Percentiles rank a stretch among this genome's conserved stretches.
phyloP scores from a whole-genome alignment of 2,113 vertebrate species.

The Anarhynchus alexandrinus region DNA sequence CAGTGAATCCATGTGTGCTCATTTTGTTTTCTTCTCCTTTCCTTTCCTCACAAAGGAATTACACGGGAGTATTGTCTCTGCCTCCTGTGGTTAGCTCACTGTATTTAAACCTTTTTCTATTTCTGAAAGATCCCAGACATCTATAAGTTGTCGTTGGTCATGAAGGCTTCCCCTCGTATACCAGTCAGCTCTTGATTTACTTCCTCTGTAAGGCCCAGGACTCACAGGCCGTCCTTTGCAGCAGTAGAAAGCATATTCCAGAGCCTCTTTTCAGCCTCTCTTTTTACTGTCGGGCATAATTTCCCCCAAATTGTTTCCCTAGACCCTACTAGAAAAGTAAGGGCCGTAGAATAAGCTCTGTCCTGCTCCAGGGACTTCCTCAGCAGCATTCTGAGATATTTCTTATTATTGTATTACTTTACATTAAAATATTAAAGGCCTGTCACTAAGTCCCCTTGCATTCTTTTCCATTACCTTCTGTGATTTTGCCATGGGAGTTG shows the following conservation, averaged over 20 bases:
- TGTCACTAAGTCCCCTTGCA: background rate
- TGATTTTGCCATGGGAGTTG: background rate
- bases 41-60: background rate
- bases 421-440: conserved; percentile 5
- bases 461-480: background rate
- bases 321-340: background rate
- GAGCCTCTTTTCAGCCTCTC: background rate
- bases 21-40: background rate
- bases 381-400: background rate
- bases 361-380: background rate
- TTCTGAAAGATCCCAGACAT: background rate
- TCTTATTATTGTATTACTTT: background rate
- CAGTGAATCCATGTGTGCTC: background rate
- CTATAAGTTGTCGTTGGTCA: background rate
- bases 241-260: background rate
- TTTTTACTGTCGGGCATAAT: background rate
- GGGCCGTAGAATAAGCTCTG: background rate
- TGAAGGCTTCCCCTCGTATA: background rate
- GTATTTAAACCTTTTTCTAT: background rate
- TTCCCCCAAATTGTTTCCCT: background rate
- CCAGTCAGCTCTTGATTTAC: background rate
- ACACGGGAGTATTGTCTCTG: background rate
- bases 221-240: background rate
- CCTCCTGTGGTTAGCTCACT: background rate
- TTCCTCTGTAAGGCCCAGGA: background rate